phyloP scores from a whole-genome alignment of 2,888 invertebrate species.

The Escarpia spicata region DNA sequence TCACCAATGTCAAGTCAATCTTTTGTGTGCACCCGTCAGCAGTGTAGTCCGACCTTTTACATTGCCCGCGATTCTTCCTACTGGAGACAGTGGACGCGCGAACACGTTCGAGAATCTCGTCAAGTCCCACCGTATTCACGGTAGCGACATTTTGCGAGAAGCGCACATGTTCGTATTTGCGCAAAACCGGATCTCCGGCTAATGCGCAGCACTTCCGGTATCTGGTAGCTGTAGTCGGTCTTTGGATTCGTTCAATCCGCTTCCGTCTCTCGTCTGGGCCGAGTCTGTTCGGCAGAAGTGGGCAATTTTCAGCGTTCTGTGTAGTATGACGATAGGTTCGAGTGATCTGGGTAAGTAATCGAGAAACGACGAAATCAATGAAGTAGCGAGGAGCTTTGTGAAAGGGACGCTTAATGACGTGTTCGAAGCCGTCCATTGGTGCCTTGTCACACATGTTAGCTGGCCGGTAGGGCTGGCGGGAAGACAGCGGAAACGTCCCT shows the following conservation, averaged over 20 bases:
- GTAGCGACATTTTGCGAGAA: neutral
- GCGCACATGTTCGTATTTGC: conserved; percentile 1
- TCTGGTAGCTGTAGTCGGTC: neutral
- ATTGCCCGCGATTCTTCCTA: neutral
- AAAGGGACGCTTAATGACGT: neutral
- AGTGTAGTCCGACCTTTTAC: neutral
- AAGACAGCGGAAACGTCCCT: neutral
- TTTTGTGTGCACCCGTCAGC: neutral
- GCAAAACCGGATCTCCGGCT: neutral
- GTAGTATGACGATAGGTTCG: neutral
- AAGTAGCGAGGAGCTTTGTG: neutral
- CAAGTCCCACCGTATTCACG: neutral
- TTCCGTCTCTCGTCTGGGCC: neutral
- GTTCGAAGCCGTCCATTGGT: neutral
- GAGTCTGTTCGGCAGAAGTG: neutral
- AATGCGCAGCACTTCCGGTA: neutral
- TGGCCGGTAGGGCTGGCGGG: neutral
- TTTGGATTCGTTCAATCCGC: neutral
- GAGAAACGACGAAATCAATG: neutral
- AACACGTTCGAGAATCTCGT: neutral
- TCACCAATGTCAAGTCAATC: neutral
- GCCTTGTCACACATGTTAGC: neutral
- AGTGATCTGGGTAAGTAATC: neutral
- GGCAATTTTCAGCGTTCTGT: neutral
- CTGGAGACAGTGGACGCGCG: neutral